Base-by-base conservation (phyloP, 1,140 invertebrate species). In the Eupeodes corollae region DNA sequence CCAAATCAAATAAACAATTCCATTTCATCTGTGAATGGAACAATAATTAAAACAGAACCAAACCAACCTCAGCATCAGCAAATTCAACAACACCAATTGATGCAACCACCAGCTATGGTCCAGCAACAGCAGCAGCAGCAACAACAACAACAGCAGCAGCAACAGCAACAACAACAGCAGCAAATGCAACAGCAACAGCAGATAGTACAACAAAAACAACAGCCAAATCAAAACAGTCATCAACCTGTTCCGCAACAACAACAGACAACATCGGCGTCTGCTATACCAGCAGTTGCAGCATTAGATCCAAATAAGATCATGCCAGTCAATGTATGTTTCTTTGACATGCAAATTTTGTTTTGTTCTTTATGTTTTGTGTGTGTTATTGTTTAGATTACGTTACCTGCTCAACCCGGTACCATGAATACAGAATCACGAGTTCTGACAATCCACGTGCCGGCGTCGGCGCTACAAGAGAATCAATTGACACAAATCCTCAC, bases 371-470 rank as follows among this genome's bases (percentile, higher is more conserved):
- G 13, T 9, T 37, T 1, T 13, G 5, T 45, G 19, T 31, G 44
- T 52, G 11, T 30, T 18, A 46, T 52, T 50, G n/a, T n/a, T 2
- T 30, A 67, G 63, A 67, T 67, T 30, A 67, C 63, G 6, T 68
- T 89, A 53, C 86, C 86, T 33, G 78, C 82, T 38, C 80, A 82
- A 51, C 73, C 79, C 26, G 76, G 78, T 45, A 75, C 79, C 35
- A 73, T 76, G 12, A 81, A 80, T 44, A 76, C 77, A 48, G 77
- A 78, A 56, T 77, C 79, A 54, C 74, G 83, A 57, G 76, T 83
- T 34, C 76, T 89, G 46, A 86, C 84, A 10, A 85, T 90, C 61
- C 84, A 89, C 68, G 88, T 91, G 57, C 86, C 87, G 53, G 84
- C 85, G 26, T 82, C 84, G 14, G 83, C 84, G 19, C 73, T 90